These are phyloP conservation scores for Gambusia holbrooki DNA, from an alignment of 2,113 vertebrate species.

Conservation along the genomic window DNA sequence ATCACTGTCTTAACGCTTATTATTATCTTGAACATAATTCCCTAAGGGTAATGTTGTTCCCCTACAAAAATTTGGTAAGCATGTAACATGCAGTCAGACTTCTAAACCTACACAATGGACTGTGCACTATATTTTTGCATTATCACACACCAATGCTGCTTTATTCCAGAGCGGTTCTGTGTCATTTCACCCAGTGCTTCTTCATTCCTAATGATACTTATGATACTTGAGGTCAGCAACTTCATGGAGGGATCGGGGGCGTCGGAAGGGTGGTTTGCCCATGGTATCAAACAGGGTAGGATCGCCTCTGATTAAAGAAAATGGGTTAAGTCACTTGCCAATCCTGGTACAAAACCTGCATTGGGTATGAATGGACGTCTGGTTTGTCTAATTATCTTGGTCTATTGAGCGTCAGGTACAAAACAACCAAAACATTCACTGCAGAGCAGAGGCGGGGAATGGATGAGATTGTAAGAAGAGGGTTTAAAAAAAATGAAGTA, in stretches of 20 bases:
- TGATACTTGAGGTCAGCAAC: no score
- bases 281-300: no score
- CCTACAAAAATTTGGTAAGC: background rate
- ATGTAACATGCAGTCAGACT: background rate
- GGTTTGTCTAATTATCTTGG: background rate
- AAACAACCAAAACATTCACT: conserved; percentile 37
- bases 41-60: no score
- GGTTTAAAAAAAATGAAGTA: background rate
- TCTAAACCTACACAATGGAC: background rate
- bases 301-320: background rate
- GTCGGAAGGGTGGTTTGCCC: no score
- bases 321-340: background rate
- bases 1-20: no score
- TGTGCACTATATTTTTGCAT: background rate
- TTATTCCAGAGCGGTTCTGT: background rate
- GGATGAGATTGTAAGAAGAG: conserved; percentile 17
- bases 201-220: background rate
- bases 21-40: no score
- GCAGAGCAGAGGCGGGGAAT: conserved; percentile 41
- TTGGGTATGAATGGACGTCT: background rate
- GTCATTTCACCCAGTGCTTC: background rate
- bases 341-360: background rate
- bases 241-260: no score
- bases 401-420: no score
- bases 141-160: background rate